These are phyloP conservation scores for Drosophila siamana DNA, from an alignment of 2,888 invertebrate species.

Conservation along the genomic window DNA sequence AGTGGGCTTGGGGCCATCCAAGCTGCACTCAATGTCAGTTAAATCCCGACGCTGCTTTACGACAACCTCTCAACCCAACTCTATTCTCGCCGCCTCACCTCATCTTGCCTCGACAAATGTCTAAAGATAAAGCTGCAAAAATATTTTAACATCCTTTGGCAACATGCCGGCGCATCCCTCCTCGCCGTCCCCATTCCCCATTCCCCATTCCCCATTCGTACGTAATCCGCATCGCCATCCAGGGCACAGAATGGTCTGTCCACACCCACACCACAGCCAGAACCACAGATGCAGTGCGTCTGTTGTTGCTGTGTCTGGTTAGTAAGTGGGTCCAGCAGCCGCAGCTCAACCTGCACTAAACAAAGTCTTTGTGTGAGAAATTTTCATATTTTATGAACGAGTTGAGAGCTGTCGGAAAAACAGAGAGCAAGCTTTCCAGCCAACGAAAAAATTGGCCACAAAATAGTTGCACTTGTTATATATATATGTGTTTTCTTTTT, in stretches of 20 bases:
- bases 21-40: conserved; percentile 74
- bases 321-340: conserved; percentile 56
- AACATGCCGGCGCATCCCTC: conserved; percentile 57
- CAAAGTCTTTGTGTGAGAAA: conserved; percentile 71
- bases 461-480: conserved; percentile 45
- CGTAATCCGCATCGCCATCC: too few species aligned
- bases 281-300: conserved; percentile 52
- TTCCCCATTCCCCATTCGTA: not conserved
- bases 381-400: conserved; percentile 76
- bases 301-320: conserved; percentile 42
- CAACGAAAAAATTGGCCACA: conserved; percentile 31
- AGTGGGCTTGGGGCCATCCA: conserved; percentile 34
- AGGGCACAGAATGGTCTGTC: not conserved
- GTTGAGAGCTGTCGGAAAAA: conserved; percentile 40
- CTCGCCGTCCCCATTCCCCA: not conserved
- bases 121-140: conserved; percentile 80
- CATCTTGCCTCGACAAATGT: conserved; percentile 55
- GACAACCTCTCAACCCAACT: conserved; percentile 45
- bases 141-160: conserved; percentile 81
- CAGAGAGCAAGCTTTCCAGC: conserved; percentile 18
- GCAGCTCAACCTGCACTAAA: conserved; percentile 66
- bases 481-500: not conserved
- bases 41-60: conserved; percentile 76
- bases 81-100: not conserved
- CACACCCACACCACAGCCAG: conserved; percentile 5